Base-by-base conservation (phyloP, 2,113 vertebrate genomes). In the Lepisosteus osseus region DNA sequence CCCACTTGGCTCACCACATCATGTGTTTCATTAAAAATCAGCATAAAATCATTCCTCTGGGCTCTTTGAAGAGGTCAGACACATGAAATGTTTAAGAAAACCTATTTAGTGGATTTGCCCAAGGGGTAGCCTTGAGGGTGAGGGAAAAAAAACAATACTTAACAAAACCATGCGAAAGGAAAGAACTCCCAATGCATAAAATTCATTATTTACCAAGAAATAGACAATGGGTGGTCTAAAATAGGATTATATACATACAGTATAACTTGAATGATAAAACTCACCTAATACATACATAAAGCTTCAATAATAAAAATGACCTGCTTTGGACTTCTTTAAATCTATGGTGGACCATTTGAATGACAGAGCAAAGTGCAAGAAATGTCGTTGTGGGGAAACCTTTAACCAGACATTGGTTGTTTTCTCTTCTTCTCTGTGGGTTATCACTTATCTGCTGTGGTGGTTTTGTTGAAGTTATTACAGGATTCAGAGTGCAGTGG, bases 381-480 rank as follows among this genome's bases (percentile, higher is more conserved):
- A 43, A 67, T 66, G 74, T 67, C 65, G 29, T 2, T 77, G 56
- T 71, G 74, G 73, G 77, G 74, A 67, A 78, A 68, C 71, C 69
- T 73, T 69, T 75, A 74, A 76, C 67, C 77, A 83, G 55, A 79
- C 1, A 61, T 68, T 71, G 79, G 69, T 77, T 81, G 79, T 77
- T 71, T 79, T 71, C 74, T 78, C 57, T 80, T 78, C 42, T 79
- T 83, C 78, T 75, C 80, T 80, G 83, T 83, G 83, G 84, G 77
- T 82, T 75, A 87, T 84, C 82, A 65, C 79, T 74, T 80, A 79
- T 84, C 80, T 83, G 79, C 59, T 82, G 79, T 42, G 79, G 78
- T 83, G 83, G 69, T 80, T 68, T 47, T 67, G 45, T 71, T 81
- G 75, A 14, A 69, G 81, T 84, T 69, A 69, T 78, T 68, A 72